Evolutionary conservation across 2,797 vertebrate genomes (phyloP).

Genomic region (Danio kyathit): DNA sequence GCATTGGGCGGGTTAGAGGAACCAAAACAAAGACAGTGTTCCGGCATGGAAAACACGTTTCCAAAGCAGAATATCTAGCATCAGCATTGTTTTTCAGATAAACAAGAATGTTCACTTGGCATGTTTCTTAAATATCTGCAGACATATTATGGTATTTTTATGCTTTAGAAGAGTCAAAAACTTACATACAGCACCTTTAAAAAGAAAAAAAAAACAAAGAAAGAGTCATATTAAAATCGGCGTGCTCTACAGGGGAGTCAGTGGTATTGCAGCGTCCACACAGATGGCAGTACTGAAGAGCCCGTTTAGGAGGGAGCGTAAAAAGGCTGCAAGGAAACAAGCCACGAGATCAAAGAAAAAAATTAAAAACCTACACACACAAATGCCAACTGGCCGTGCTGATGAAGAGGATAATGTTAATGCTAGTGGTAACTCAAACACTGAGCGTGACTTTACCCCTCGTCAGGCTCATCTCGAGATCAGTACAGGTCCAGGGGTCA

Average conservation of each 20-base stretch:
- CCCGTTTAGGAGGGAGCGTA: background rate
- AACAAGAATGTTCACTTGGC: no score
- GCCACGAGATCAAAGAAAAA: slow-evolving; percentile 13
- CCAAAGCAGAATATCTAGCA: no score
- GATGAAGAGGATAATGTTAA: slow-evolving; percentile 30
- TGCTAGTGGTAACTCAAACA: slow-evolving; percentile 37
- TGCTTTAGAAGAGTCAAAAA: no score
- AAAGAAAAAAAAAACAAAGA: background rate
- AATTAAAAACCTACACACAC: slow-evolving; percentile 9
- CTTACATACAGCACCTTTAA: no score
- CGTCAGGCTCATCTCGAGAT: slow-evolving; percentile 38
- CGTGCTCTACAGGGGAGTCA: background rate
- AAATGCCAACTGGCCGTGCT: slow-evolving; percentile 6
- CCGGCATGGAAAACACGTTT: no score
- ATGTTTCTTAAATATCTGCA: no score
- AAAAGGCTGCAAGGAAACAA: slow-evolving; percentile 10
- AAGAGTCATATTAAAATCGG: no score
- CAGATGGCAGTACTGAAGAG: background rate
- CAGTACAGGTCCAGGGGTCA: slow-evolving; percentile 30
- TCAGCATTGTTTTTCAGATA: no score
- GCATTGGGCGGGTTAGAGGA: no score
- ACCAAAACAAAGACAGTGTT: no score
- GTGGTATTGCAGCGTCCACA: slow-evolving; percentile 1
- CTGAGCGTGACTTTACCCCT: slow-evolving; percentile 29
- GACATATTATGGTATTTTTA: no score